phyloP scores from a whole-genome alignment of 1,140 invertebrate genomes.

The Drosophila kanapiae region DNA sequence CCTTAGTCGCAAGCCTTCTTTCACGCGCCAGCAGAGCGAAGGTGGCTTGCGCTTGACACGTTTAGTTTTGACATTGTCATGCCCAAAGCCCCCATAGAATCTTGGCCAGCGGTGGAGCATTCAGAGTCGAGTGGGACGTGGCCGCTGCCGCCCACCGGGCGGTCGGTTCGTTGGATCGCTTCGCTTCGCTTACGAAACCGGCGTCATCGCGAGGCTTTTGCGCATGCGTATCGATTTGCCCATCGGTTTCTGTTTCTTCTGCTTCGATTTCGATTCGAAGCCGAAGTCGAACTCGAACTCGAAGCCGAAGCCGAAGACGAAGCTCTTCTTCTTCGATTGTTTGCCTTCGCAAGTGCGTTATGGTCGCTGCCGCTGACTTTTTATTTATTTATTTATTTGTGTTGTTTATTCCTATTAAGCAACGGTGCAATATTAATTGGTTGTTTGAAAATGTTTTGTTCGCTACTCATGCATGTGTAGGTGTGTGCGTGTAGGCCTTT shows the following conservation, averaged over 20 bases:
- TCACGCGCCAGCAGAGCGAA: constrained; percentile 10
- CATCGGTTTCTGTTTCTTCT: constrained; percentile 14
- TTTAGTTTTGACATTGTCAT: constrained; percentile 70
- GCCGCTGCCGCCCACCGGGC: constrained; percentile 13
- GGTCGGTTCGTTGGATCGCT: constrained; percentile 9
- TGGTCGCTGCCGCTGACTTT: constrained; percentile 31
- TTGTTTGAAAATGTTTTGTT: constrained; percentile 42
- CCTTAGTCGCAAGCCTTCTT: not conserved
- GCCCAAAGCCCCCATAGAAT: constrained; percentile 64
- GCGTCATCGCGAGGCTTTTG: constrained; percentile 49
- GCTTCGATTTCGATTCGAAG: constrained; percentile 2
- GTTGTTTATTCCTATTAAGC: constrained; percentile 45
- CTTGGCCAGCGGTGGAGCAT: constrained; percentile 25
- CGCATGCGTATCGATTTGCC: constrained; percentile 60
- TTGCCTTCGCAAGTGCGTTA: constrained; percentile 22
- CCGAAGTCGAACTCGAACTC: not conserved
- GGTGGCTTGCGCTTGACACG: constrained; percentile 53
- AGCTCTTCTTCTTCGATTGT: constrained; percentile 22
- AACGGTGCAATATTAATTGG: constrained; percentile 71
- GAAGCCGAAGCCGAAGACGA: not conserved
- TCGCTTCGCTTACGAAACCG: constrained; percentile 48
- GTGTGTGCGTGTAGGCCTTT: not conserved
- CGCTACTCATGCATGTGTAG: not conserved
- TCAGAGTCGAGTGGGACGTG: constrained; percentile 8
- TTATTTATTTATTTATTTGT: constrained; percentile 42